Conservation (phyloP, 2,888 invertebrate genomes). For the Micoletzkya japonica region DNA sequence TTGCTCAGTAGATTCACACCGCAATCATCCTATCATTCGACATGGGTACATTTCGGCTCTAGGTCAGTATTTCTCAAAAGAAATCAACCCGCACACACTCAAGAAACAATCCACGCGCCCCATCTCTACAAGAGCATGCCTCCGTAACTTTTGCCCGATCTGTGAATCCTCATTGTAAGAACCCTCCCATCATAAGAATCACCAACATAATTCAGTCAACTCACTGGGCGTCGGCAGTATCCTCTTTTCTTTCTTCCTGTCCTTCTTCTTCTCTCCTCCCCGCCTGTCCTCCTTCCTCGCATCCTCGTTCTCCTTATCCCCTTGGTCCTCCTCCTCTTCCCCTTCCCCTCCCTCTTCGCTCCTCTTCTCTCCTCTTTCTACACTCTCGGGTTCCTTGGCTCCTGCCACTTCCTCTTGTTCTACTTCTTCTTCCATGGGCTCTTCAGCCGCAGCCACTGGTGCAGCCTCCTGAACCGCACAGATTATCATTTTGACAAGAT, state of each 20-base stretch:
- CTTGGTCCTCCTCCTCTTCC: background rate
- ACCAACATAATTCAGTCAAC: too few species aligned
- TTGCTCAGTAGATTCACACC: too few species aligned
- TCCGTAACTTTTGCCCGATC: too few species aligned
- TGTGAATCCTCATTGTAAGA: too few species aligned
- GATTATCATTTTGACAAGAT: too few species aligned
- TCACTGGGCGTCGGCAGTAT: background rate
- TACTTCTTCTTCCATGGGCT: background rate
- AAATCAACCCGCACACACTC: too few species aligned
- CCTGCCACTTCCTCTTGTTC: background rate
- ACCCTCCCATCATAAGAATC: background rate
- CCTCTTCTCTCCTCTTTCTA: background rate
- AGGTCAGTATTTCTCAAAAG: too few species aligned
- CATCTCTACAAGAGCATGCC: too few species aligned
- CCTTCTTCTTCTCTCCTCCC: background rate
- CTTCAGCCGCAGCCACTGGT: background rate
- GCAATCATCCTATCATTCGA: too few species aligned
- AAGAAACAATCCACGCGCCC: too few species aligned
- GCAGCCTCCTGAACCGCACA: background rate
- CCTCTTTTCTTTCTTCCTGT: background rate
- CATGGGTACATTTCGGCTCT: too few species aligned
- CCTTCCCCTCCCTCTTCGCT: background rate
- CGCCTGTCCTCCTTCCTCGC: background rate
- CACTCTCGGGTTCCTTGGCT: background rate
- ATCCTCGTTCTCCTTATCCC: background rate